These are phyloP conservation scores for Triplophysa yarkandensis DNA, from an alignment of 2,797 vertebrate genomes.

Conservation along the genomic window DNA sequence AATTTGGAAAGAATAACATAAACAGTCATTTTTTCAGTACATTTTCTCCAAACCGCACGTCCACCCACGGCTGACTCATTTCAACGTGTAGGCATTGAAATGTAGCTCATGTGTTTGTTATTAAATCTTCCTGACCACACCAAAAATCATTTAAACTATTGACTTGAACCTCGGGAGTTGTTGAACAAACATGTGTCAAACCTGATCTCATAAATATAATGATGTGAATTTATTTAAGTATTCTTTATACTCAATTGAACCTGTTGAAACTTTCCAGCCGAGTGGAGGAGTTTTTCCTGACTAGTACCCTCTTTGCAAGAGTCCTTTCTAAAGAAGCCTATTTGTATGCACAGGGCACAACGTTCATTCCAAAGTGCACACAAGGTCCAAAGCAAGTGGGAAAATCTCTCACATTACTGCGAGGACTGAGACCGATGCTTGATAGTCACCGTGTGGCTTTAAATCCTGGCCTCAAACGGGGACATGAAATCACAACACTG, in stretches of 20 bases:
- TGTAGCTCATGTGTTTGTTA: not conserved
- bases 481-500: slow-evolving; percentile 22
- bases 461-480: slow-evolving; percentile 27
- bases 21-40: not conserved
- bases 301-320: slow-evolving; percentile 49
- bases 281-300: slow-evolving; percentile 41
- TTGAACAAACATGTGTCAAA: not conserved
- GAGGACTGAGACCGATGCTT: slow-evolving; percentile 44
- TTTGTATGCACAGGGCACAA: slow-evolving; percentile 64
- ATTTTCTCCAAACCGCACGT: slow-evolving; percentile 20
- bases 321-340: slow-evolving; percentile 59
- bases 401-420: slow-evolving; percentile 63
- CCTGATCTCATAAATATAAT: slow-evolving; percentile 2
- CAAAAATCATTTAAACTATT: not conserved
- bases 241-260: slow-evolving; percentile 1
- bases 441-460: slow-evolving; percentile 47
- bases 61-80: slow-evolving; percentile 32
- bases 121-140: not conserved
- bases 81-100: slow-evolving; percentile 34
- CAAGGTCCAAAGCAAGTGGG: slow-evolving; percentile 55
- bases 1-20: slow-evolving; percentile 15
- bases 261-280: slow-evolving; percentile 34
- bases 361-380: slow-evolving; percentile 62
- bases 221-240: not conserved
- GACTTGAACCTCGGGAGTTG: not conserved